Evolutionary conservation across 2,888 invertebrate genomes (phyloP).

Genomic region (Caenorhabditis sp.): DNA sequence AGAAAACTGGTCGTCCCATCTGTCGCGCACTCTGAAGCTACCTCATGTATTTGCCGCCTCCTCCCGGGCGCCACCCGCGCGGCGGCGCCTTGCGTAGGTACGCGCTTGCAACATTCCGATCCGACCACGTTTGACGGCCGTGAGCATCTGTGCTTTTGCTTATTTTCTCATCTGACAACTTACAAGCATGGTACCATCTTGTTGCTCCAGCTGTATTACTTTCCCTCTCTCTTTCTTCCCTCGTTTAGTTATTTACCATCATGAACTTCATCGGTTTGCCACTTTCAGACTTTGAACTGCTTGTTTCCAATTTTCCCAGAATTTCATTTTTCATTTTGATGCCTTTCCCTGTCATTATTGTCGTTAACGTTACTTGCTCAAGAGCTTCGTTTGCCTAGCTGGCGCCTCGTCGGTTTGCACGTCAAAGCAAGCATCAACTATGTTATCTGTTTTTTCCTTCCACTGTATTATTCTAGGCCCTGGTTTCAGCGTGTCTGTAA

Average conservation of each 20-base stretch:
- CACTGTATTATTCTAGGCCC: conserved; percentile 55
- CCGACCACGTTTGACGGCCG: conserved; percentile 57
- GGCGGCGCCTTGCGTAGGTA: conserved; percentile 59
- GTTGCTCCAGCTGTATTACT: not conserved
- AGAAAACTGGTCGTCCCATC: conserved; percentile 70
- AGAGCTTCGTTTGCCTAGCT: conserved; percentile 36
- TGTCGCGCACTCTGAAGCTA: conserved; percentile 63
- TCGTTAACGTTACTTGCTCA: conserved; percentile 12
- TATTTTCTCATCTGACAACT: conserved; percentile 25
- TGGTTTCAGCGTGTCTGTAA: conserved; percentile 43
- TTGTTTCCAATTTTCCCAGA: not conserved
- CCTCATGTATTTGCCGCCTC: conserved; percentile 64
- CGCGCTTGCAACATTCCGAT: conserved; percentile 63
- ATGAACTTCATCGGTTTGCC: too few species aligned
- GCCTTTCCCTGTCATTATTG: conserved; percentile 30
- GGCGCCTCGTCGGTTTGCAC: conserved; percentile 59
- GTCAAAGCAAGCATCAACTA: conserved; percentile 55
- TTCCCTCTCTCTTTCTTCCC: not conserved
- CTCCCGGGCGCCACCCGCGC: conserved; percentile 61
- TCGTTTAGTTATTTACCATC: not conserved
- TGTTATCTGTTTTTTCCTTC: conserved; percentile 60
- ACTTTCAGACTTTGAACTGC: not conserved
- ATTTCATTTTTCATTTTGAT: conserved; percentile 15
- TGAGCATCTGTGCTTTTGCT: conserved; percentile 56
- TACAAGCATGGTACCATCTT: not conserved